phyloP scores from a whole-genome alignment of 2,797 vertebrate species.

The Tolypeutes matacus region DNA sequence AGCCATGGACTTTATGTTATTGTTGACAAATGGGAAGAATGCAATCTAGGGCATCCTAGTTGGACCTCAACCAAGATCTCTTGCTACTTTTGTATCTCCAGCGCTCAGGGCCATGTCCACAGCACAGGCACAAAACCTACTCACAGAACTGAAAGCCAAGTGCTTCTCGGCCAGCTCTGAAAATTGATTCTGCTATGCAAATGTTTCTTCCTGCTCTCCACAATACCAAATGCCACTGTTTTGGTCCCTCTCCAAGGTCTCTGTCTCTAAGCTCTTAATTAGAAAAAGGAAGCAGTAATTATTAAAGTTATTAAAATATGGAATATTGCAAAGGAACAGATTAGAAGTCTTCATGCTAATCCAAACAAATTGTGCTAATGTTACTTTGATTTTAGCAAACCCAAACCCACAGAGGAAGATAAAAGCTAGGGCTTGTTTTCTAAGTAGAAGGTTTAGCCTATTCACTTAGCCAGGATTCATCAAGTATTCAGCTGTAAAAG shows the following conservation, averaged over 20 bases:
- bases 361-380: slow-evolving; percentile 81
- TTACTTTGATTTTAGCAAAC: slow-evolving; percentile 79
- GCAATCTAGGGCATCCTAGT: background rate
- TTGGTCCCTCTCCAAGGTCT: slow-evolving; percentile 78
- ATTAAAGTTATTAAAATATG: slow-evolving; percentile 84
- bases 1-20: background rate
- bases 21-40: background rate
- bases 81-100: background rate
- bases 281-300: slow-evolving; percentile 78
- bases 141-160: slow-evolving; percentile 43
- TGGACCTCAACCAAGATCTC: background rate
- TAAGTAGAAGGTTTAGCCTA: slow-evolving; percentile 73
- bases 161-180: slow-evolving; percentile 56
- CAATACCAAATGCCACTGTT: slow-evolving; percentile 39
- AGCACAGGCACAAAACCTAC: background rate
- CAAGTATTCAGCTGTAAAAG: slow-evolving; percentile 58
- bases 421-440: slow-evolving; percentile 75
- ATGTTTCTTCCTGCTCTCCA: slow-evolving; percentile 22
- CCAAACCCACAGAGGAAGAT: slow-evolving; percentile 79
- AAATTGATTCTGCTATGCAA: slow-evolving; percentile 69
- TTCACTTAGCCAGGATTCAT: slow-evolving; percentile 57
- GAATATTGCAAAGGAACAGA: slow-evolving; percentile 77
- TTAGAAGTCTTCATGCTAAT: slow-evolving; percentile 82
- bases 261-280: slow-evolving; percentile 82
- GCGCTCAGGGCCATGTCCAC: background rate